Evolutionary conservation across 2,888 invertebrate species (phyloP), one percentile per base, ranked within the genome.

Genomic region (Ctenicera cuprea): DNA sequence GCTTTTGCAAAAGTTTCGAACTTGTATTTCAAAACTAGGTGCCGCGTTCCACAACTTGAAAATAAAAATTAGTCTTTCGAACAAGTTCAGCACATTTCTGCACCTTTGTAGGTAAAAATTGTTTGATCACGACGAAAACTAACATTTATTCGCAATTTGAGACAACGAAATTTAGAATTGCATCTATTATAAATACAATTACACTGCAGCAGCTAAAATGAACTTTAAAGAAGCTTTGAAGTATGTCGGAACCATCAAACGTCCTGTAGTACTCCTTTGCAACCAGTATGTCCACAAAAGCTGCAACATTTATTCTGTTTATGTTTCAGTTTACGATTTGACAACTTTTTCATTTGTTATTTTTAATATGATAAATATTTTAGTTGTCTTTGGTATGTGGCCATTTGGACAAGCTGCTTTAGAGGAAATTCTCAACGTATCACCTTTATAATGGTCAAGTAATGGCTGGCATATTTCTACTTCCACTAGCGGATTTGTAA

Each of bases 401-500:
- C n/a, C n/a, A n/a, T n/a, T n/a, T n/a, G n/a, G 59, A 11, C 1
- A 20, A 16, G 45, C 11, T 14, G 62, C n/a, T 26, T 12, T 48
- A 1, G 66, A 61, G 18, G 22, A 50, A 14, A 20, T 67, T n/a
- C 11, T 75, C n/a, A 16, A 52, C 30, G 62, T 73, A 7, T 48
- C 69, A 14, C 63, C 70, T 1, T 48, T 62, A 0, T 54, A 33
- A n/a, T 57, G 75, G 75, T n/a, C 20, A 59, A 14, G 8, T 75
- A 18, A 22, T 75, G 9, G 65, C 43, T 7, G 61, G 59, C 20
- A 14, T 70, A 20, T 64, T 72, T n/a, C 30, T 73, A 12, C 59
- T 63, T 43, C 71, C 73, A n/a, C 33, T 75, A 0, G 73, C 57
- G 11, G 75, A 75, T 52, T 41, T 75, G 75, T 75, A 73, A 63